Evolutionary conservation across 2,797 vertebrate species (phyloP).

Genomic region (Enteromius radiatus): DNA sequence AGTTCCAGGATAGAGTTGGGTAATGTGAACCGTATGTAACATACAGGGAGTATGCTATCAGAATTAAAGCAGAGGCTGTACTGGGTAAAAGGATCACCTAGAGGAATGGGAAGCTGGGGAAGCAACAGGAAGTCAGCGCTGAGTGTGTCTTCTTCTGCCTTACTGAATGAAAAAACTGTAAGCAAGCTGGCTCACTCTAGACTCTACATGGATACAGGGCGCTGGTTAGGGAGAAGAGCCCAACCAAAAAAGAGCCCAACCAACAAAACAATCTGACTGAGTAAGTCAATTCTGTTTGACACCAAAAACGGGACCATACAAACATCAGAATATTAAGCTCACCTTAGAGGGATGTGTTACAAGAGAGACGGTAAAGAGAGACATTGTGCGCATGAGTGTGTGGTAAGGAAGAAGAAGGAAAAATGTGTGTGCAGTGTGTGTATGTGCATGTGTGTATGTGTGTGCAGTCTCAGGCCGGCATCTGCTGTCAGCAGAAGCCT

Average conservation of each 20-base stretch:
- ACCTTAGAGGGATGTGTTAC: slow-evolving; percentile 44
- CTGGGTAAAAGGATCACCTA: slow-evolving; percentile 47
- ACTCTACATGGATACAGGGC: slow-evolving; percentile 30
- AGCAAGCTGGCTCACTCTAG: slow-evolving; percentile 40
- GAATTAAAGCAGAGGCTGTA: slow-evolving; percentile 51
- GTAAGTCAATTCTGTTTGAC: slow-evolving; percentile 59
- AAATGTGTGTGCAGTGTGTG: slow-evolving; percentile 48
- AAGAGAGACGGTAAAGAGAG: slow-evolving; percentile 23
- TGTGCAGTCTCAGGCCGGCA: slow-evolving; percentile 66
- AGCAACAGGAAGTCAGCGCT: slow-evolving; percentile 28
- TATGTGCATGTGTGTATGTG: slow-evolving; percentile 48
- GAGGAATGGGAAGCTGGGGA: slow-evolving; percentile 11
- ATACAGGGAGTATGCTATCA: slow-evolving; percentile 58
- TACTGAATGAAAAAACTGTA: slow-evolving; percentile 41
- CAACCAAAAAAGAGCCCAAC: slow-evolving; percentile 40
- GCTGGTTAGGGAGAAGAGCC: slow-evolving; percentile 23
- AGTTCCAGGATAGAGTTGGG: slow-evolving; percentile 53
- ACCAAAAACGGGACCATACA: slow-evolving; percentile 71
- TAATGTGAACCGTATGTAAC: slow-evolving; percentile 48
- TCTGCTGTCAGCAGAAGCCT: slow-evolving; percentile 77
- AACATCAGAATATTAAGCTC: slow-evolving; percentile 53
- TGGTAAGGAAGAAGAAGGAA: slow-evolving; percentile 39
- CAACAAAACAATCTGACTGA: slow-evolving; percentile 44
- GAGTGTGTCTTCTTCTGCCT: slow-evolving; percentile 42
- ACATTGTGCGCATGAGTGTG: slow-evolving; percentile 33